Percentiles rank a stretch among this genome's conserved stretches.
phyloP scores from a whole-genome alignment of 2,888 invertebrate genomes.

The Sycophila texana region DNA sequence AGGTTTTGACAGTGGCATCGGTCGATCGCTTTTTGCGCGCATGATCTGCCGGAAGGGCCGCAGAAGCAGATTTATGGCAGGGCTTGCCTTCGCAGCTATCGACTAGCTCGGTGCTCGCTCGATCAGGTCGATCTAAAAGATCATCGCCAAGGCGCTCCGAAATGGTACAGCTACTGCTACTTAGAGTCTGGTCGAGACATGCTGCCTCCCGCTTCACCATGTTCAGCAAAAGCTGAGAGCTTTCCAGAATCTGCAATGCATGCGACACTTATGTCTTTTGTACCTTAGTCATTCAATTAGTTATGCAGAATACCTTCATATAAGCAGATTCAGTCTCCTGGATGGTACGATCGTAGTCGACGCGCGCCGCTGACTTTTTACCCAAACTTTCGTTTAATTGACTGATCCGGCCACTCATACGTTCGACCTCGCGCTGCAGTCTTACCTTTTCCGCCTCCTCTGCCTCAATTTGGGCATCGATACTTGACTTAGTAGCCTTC shows the following conservation, averaged over 20 bases:
- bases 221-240: conserved; percentile 66
- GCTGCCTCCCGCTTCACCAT: conserved; percentile 68
- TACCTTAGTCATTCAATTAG: not conserved
- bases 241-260: conserved; percentile 65
- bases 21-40: not conserved
- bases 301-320: conserved; percentile 59
- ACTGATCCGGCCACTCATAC: conserved; percentile 61
- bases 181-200: conserved; percentile 70
- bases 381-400: conserved; percentile 63
- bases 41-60: not conserved
- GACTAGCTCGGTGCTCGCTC: not conserved
- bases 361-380: conserved; percentile 61
- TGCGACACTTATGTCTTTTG: not conserved
- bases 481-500: conserved; percentile 58
- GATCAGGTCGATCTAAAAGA: not conserved
- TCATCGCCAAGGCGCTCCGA: conserved; percentile 76
- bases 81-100: not conserved
- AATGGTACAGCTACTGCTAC: conserved; percentile 79
- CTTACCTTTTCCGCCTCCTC: conserved; percentile 61
- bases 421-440: conserved; percentile 64
- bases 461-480: conserved; percentile 62
- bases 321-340: conserved; percentile 65
- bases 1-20: conserved; percentile 1
- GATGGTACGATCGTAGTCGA: conserved; percentile 65
- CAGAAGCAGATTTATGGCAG: not conserved